These are phyloP conservation scores for Podiceps cristatus DNA, from an alignment of 2,113 vertebrate species.

Conservation along the genomic window DNA sequence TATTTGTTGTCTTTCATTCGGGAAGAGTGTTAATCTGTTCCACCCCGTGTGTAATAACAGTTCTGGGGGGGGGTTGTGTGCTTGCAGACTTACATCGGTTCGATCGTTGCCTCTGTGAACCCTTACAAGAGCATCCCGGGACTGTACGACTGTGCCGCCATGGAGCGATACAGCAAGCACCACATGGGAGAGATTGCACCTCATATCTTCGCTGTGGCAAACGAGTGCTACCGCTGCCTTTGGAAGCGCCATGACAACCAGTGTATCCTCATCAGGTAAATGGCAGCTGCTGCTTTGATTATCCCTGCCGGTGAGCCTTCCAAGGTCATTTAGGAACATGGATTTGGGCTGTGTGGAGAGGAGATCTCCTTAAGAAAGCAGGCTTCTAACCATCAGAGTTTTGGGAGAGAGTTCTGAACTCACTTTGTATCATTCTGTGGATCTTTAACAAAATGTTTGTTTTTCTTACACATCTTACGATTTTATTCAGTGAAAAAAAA, in stretches of 20 bases:
- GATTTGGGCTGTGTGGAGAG: fast-evolving
- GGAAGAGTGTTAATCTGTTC: neutral
- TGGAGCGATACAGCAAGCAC: slow-evolving; percentile 88
- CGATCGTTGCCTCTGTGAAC: slow-evolving; percentile 94
- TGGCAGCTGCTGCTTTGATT: neutral
- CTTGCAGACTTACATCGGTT: slow-evolving; percentile 94
- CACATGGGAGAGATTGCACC: slow-evolving; percentile 91
- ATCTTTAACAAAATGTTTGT: neutral
- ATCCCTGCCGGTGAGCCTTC: neutral
- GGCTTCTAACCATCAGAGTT: neutral
- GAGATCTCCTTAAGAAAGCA: neutral
- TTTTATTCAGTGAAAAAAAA: neutral
- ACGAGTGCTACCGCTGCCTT: slow-evolving; percentile 95
- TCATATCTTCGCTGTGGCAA: slow-evolving; percentile 94
- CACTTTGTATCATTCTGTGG: fast-evolving
- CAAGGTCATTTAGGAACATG: fast-evolving
- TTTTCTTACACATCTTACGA: fast-evolving
- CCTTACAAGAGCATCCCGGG: slow-evolving; percentile 89
- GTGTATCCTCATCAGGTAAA: slow-evolving; percentile 97
- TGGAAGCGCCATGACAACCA: slow-evolving; percentile 94
- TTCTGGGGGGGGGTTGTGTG: neutral
- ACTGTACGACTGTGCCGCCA: slow-evolving; percentile 80
- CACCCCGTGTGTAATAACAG: neutral
- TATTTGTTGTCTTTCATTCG: neutral
- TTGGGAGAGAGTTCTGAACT: neutral